phyloP scores from a whole-genome alignment of 2,888 invertebrate genomes.

The Diloba caeruleocephala region DNA sequence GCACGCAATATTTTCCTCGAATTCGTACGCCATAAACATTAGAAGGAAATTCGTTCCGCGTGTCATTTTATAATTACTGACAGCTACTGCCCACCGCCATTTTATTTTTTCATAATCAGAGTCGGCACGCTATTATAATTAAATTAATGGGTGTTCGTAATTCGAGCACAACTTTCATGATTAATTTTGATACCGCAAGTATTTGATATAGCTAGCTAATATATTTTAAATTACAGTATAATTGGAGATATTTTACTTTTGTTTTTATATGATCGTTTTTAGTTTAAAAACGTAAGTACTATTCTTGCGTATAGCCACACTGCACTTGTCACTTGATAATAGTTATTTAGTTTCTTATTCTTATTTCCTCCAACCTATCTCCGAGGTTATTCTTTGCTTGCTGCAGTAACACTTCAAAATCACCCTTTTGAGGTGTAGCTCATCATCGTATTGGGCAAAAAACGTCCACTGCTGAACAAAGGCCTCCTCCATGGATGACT shows the following conservation, averaged over 20 bases:
- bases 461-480: too few relatives aligned
- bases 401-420: too few relatives aligned
- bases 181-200: background rate
- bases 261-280: too few relatives aligned
- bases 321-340: too few relatives aligned
- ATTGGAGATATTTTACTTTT: background rate
- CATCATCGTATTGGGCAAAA: too few relatives aligned
- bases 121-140: conserved; percentile 45
- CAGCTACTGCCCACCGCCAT: conserved; percentile 9
- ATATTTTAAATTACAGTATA: conserved; percentile 10
- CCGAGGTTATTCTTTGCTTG: too few relatives aligned
- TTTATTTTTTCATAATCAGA: conserved; percentile 29
- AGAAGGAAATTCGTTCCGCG: conserved; percentile 5
- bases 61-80: conserved; percentile 14
- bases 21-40: background rate
- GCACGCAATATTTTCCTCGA: background rate
- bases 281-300: too few relatives aligned
- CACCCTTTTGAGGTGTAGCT: too few relatives aligned
- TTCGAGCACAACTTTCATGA: conserved; percentile 7
- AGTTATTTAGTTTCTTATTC: too few relatives aligned
- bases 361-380: too few relatives aligned
- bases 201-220: background rate
- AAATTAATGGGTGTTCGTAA: conserved; percentile 39
- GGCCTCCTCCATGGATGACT: too few relatives aligned
- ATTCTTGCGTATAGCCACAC: too few relatives aligned